Evolutionary conservation across 2,888 invertebrate species (phyloP).

Genomic region (Tetranychus truncatus): DNA sequence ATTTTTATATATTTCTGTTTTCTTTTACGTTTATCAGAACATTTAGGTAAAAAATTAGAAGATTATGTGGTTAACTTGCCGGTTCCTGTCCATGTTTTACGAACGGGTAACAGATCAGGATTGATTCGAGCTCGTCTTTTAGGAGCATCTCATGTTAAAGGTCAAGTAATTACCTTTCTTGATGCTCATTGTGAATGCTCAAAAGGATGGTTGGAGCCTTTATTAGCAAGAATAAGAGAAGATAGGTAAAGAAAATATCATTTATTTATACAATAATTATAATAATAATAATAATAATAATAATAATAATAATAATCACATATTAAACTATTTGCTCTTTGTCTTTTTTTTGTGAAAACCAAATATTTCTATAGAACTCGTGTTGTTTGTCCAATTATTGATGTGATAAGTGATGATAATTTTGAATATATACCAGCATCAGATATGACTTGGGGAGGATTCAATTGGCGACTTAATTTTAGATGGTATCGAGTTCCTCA

Average conservation of each 20-base stretch:
- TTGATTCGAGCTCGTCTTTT: constrained; percentile 81
- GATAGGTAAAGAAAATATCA: constrained; percentile 39
- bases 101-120: constrained; percentile 81
- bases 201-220: constrained; percentile 94
- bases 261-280: no score
- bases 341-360: not conserved
- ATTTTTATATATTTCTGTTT: constrained; percentile 31
- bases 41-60: constrained; percentile 69
- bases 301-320: no score
- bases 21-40: constrained; percentile 38
- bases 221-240: constrained; percentile 71
- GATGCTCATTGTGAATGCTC: constrained; percentile 98
- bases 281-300: no score
- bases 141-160: constrained; percentile 78
- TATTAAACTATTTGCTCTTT: not conserved
- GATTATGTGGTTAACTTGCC: constrained; percentile 68
- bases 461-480: constrained; percentile 95
- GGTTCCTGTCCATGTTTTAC: constrained; percentile 59
- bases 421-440: constrained; percentile 97
- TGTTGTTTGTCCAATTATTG: constrained; percentile 94
- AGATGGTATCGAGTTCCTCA: constrained; percentile 82
- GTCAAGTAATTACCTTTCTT: constrained; percentile 78
- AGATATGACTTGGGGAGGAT: constrained; percentile 99
- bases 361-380: constrained; percentile 43
- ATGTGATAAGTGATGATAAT: constrained; percentile 94